phyloP scores from a whole-genome alignment of 2,797 vertebrate species.

The Cyclopterus lumpus region DNA sequence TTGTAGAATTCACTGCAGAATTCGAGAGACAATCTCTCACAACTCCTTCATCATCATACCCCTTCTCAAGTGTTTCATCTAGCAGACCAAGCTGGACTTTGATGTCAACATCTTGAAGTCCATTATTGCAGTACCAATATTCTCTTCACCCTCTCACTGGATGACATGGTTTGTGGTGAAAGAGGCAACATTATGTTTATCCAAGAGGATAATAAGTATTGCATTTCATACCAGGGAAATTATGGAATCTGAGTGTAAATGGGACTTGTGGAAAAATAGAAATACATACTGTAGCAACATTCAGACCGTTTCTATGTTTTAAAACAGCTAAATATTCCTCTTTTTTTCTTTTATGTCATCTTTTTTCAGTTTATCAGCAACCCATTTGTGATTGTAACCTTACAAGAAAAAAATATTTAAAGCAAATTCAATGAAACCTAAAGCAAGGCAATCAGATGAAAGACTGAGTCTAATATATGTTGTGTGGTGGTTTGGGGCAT shows the following conservation, averaged over 20 bases:
- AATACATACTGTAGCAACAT: conserved; percentile 60
- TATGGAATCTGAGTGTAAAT: conserved; percentile 28
- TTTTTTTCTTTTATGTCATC: conserved; percentile 11
- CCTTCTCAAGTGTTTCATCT: too few relatives aligned
- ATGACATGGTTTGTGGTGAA: too few relatives aligned
- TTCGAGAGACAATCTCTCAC: too few relatives aligned
- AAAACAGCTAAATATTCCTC: too few relatives aligned
- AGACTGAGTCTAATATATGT: conserved; percentile 28
- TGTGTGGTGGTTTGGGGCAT: conserved; percentile 29
- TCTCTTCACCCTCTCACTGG: too few relatives aligned
- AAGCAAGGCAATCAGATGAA: conserved; percentile 39
- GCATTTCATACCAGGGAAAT: conserved; percentile 71
- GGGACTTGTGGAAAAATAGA: conserved; percentile 59
- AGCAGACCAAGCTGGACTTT: too few relatives aligned
- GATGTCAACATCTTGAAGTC: too few relatives aligned
- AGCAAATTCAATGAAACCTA: conserved; percentile 31
- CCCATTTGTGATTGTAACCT: conserved; percentile 22
- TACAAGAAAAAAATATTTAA: conserved; percentile 3
- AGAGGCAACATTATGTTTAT: conserved; percentile 73
- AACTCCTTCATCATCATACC: too few relatives aligned
- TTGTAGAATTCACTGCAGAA: too few relatives aligned
- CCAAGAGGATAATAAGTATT: conserved; percentile 79
- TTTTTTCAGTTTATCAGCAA: conserved; percentile 38
- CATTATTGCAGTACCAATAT: too few relatives aligned
- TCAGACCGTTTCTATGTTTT: too few relatives aligned